Percentiles rank a stretch among this genome's conserved stretches.
Conservation (phyloP, 2,113 vertebrate genomes). For the Bombycilla garrulus region DNA sequence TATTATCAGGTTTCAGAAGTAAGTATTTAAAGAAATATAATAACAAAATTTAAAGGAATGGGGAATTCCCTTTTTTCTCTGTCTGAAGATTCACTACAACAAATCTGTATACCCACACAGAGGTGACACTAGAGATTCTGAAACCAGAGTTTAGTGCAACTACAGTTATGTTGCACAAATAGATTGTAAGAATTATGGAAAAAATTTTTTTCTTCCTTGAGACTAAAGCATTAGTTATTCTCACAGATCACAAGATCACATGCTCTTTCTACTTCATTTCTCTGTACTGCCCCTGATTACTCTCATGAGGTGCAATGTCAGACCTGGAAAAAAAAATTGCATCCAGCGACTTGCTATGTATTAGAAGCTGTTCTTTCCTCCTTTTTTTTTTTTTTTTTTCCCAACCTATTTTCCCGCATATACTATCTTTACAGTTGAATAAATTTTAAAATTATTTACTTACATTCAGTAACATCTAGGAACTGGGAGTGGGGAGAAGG, state of each 20-base stretch:
- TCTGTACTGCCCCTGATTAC: background rate
- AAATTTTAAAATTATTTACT: background rate
- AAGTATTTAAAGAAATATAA: background rate
- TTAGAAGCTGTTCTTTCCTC: background rate
- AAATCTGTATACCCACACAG: background rate
- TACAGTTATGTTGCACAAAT: background rate
- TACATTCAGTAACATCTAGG: background rate
- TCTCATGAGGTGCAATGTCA: background rate
- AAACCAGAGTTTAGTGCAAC: background rate
- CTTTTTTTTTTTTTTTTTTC: no score
- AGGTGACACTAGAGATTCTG: background rate
- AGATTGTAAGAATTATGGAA: background rate
- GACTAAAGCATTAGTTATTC: background rate
- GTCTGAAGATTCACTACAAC: background rate
- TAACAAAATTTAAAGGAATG: background rate
- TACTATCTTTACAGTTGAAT: background rate
- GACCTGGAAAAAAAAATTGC: background rate
- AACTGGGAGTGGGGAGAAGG: fast-evolving
- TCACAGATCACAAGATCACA: background rate
- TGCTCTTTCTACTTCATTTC: background rate
- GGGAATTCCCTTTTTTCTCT: background rate
- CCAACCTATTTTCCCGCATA: fast-evolving
- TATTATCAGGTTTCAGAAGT: background rate
- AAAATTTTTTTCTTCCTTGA: no score
- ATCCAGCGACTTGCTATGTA: background rate